Percentiles rank a stretch among this genome's conserved stretches.
These are phyloP conservation scores for Acronicta leporina DNA, from an alignment of 2,888 invertebrate species.

Conservation along the genomic window DNA sequence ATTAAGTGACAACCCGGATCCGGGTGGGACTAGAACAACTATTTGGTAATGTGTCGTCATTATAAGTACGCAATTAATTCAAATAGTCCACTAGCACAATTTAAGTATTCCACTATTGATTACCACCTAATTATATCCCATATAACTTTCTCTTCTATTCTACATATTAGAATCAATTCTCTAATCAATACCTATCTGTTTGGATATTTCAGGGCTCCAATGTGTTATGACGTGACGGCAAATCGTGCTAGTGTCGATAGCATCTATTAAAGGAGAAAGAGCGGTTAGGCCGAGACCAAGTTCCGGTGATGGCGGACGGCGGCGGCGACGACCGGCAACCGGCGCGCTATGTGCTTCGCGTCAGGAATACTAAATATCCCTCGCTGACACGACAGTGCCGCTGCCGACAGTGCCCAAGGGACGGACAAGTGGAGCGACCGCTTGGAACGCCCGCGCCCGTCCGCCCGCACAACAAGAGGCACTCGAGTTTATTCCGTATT, in stretches of 20 bases:
- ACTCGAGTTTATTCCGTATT: slow-evolving; percentile 19
- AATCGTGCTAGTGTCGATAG: slow-evolving; percentile 66
- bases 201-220: slow-evolving; percentile 18
- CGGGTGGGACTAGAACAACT: slow-evolving; percentile 49
- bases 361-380: slow-evolving; percentile 71
- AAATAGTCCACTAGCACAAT: background rate
- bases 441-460: slow-evolving; percentile 27
- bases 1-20: slow-evolving; percentile 50
- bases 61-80: background rate
- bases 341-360: slow-evolving; percentile 58
- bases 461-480: slow-evolving; percentile 18
- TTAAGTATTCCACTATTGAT: background rate
- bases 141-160: too few relatives aligned
- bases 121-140: background rate
- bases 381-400: slow-evolving; percentile 49
- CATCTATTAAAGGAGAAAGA: slow-evolving; percentile 75
- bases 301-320: slow-evolving; percentile 75
- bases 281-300: slow-evolving; percentile 68
- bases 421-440: slow-evolving; percentile 64
- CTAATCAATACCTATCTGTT: slow-evolving; percentile 3
- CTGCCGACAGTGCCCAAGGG: slow-evolving; percentile 55
- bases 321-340: slow-evolving; percentile 61
- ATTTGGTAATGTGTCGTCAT: slow-evolving; percentile 29
- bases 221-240: slow-evolving; percentile 51
- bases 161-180: background rate